phyloP scores from a whole-genome alignment of 2,113 vertebrate species.

The Lathamus discolor region DNA sequence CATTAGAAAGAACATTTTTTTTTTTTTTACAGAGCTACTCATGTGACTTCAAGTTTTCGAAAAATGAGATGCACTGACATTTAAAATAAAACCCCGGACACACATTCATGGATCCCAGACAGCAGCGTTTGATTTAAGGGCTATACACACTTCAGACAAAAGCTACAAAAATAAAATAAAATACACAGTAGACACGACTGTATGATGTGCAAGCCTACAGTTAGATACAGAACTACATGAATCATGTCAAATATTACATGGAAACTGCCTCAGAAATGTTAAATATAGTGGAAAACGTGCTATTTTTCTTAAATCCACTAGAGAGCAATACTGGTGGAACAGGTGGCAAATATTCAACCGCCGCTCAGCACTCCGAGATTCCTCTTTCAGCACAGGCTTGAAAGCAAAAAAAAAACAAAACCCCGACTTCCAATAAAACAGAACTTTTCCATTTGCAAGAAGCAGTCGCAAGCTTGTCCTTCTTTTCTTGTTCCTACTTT shows the following conservation, averaged over 20 bases:
- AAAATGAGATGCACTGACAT: constrained; percentile 36
- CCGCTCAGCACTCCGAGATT: neutral
- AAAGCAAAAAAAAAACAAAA: neutral
- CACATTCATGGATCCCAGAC: constrained; percentile 37
- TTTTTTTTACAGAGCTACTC: constrained; percentile 4
- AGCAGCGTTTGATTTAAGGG: constrained; percentile 19
- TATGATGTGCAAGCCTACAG: constrained; percentile 8
- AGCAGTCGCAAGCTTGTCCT: neutral
- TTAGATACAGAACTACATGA: constrained; percentile 21
- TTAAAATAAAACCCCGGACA: constrained; percentile 47
- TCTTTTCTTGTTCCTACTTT: neutral
- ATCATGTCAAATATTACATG: neutral
- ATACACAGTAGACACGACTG: neutral
- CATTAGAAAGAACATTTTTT: neutral
- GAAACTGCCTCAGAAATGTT: neutral
- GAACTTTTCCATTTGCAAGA: neutral
- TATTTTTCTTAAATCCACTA: neutral
- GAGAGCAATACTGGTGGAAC: neutral
- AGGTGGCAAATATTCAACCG: neutral
- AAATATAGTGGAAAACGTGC: neutral
- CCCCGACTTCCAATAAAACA: neutral
- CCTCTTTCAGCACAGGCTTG: neutral
- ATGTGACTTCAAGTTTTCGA: neutral
- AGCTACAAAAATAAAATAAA: constrained; percentile 9
- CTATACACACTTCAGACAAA: constrained; percentile 35